Evolutionary conservation across 2,113 vertebrate genomes (phyloP).

Genomic region (Aldabrachelys gigantea): DNA sequence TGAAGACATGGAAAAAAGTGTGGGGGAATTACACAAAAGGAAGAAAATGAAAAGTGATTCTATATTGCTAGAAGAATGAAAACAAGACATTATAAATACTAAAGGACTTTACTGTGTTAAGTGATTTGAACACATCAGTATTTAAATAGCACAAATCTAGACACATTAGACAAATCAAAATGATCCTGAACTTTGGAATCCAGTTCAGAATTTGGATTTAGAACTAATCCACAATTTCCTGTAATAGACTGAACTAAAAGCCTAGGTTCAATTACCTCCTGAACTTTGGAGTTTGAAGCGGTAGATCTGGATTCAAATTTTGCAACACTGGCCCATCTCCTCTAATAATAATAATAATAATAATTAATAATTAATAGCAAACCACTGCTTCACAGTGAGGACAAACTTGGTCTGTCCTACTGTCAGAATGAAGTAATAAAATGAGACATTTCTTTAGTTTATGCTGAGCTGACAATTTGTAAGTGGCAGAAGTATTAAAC

Average conservation of each 20-base stretch:
- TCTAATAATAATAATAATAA: background rate
- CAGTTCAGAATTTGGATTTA: background rate
- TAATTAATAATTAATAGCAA: background rate
- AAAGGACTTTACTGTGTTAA: background rate
- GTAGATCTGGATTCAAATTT: background rate
- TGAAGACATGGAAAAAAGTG: background rate
- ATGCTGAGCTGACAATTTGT: too few species aligned
- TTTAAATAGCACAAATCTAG: background rate
- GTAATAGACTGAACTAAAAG: background rate
- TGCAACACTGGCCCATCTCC: background rate
- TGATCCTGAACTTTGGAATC: background rate
- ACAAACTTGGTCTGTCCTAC: rapidly evolving
- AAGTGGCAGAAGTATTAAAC: background rate
- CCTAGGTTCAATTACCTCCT: background rate
- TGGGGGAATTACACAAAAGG: background rate
- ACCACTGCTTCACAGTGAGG: background rate
- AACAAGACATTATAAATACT: background rate
- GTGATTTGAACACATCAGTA: background rate
- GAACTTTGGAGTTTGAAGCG: background rate
- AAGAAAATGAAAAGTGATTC: background rate
- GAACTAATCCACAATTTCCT: background rate
- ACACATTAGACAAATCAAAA: background rate
- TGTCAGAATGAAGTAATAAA: background rate
- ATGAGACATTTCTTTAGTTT: background rate
- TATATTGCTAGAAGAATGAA: background rate